Evolutionary conservation across 2,888 invertebrate species (phyloP), one percentile per base, ranked within the genome.

Genomic region (Molorchus minor): DNA sequence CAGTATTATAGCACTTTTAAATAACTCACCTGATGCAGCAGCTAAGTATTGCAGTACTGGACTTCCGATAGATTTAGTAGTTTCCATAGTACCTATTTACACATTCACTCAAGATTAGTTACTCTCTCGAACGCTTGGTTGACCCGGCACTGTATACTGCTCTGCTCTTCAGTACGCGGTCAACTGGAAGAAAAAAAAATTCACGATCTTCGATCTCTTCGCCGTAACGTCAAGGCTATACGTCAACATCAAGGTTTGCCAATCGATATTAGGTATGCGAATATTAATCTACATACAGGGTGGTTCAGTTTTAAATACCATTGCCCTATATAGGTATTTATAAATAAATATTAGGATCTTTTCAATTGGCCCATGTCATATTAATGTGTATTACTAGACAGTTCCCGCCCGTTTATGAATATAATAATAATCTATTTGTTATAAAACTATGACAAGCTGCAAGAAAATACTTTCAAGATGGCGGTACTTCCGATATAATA

Each of bases 11-110:
- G 3, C 2, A 30, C 30, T 2, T 30, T 12, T 5, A 38, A 29
- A 5, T n/a, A 8, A 44, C 59, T 41, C 38, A 59, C 59, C 59
- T 33, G 59, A 59, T 30, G 55, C 59, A 3, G 59, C 59, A 12
- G 59, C 59, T 4, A 59, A 15, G 43, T 59, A 59, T 36, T 59
- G 59, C 20, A 59, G 21, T 5, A 59, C n/a, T 5, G 43, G 36
- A 15, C 55, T 55, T 12, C 55, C 59, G 16, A 41, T 45, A 7
- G 15, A 33, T 43, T 35, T 40, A 16, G 44, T 43, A 13, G 54
- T 35, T 47, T 41, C 54, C 59, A 59, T 59, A 12, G 17, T 21
- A 44, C 8, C 13, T 35, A 16, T 35, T 41, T 35, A 21, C 43
- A 13, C 41, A 17, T 16, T 13, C 38, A 8, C 3, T 35, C 21